Base-by-base conservation (phyloP, 2,797 vertebrate species). In the Danio kyathit region DNA sequence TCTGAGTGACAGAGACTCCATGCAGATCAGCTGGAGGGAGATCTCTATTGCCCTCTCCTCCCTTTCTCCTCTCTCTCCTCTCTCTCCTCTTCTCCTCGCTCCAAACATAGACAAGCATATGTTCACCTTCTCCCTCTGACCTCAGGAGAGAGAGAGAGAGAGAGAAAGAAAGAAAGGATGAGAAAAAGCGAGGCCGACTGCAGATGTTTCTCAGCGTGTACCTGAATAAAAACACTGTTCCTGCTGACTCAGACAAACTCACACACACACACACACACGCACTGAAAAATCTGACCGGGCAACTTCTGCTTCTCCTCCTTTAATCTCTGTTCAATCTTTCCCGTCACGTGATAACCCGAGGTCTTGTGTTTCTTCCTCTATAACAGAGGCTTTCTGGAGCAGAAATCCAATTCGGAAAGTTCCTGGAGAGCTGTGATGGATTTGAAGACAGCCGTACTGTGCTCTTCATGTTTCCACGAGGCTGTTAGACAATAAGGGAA, bases 191-290 rank as follows among this genome's bases (percentile, higher is more conserved):
- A 78, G 72, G 74, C 40, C 38, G 51, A 86, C 85, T 84, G 86
- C 91, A 91, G 89, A 91, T 92, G 91, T 91, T 91, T 82, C 89
- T 83, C 87, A 86, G 87, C 84, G 82, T 88, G 89, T 85, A 83
- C 79, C 77, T 87, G 86, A 85, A 85, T 82, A 54, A 86, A 46
- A 52, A 46, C 63, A 70, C 51, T 64, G 7, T 3, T 51, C 67
- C 48, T 80, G 76, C 82, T 83, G 82, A 83, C 48, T 83, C 82
- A 67, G 59, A 52, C 8, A 51, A 44, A 54, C 38, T 40, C 63
- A 13, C 56, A 44, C 57, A 43, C 54, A 51, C 49, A 41, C 49
- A 57, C 14, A 44, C n/a, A 71, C 81, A 43, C 54, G 51, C 49
- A 57, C 14, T 38, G 16, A 52, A 70, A 71, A 76, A 79, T 60